Percentiles rank a stretch among this genome's conserved stretches.
These are phyloP conservation scores for Drosophila nigritarsus DNA, from an alignment of 2,888 invertebrate genomes.

Conservation along the genomic window DNA sequence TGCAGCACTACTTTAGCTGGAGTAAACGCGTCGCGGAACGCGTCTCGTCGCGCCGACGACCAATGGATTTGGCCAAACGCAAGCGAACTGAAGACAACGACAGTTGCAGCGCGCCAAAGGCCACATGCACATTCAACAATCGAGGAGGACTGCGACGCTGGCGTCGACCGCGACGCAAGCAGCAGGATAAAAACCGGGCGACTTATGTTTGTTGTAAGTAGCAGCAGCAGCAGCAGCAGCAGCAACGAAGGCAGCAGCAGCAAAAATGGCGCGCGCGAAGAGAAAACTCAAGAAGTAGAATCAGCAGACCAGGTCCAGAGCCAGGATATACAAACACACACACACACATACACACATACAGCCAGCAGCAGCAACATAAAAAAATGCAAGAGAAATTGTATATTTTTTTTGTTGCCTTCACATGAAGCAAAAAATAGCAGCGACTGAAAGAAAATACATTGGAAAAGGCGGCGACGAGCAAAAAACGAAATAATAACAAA, in stretches of 20 bases:
- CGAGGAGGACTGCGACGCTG: conserved; percentile 43
- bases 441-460: conserved; percentile 78
- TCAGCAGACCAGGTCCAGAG: conserved; percentile 43
- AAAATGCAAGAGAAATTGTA: conserved; percentile 68
- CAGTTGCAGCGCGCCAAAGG: conserved; percentile 75
- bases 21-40: conserved; percentile 52
- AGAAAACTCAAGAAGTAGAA: conserved; percentile 75
- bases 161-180: conserved; percentile 50
- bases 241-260: conserved; percentile 1
- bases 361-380: conserved; percentile 48
- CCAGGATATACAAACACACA: conserved; percentile 31
- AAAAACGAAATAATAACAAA: conserved; percentile 79
- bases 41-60: conserved; percentile 71
- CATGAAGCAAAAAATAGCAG: conserved; percentile 74
- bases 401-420: conserved; percentile 56
- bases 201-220: conserved; percentile 53
- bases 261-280: conserved; percentile 74
- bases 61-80: conserved; percentile 78
- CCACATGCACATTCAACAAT: conserved; percentile 74
- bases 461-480: conserved; percentile 65
- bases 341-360: conserved; percentile 40
- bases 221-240: conserved; percentile 43
- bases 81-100: conserved; percentile 75
- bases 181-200: conserved; percentile 53
- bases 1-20: neutral